Evolutionary conservation across 2,113 vertebrate species (phyloP), one percentile per base, ranked within the genome.

Genomic region (Equus przewalskii): DNA sequence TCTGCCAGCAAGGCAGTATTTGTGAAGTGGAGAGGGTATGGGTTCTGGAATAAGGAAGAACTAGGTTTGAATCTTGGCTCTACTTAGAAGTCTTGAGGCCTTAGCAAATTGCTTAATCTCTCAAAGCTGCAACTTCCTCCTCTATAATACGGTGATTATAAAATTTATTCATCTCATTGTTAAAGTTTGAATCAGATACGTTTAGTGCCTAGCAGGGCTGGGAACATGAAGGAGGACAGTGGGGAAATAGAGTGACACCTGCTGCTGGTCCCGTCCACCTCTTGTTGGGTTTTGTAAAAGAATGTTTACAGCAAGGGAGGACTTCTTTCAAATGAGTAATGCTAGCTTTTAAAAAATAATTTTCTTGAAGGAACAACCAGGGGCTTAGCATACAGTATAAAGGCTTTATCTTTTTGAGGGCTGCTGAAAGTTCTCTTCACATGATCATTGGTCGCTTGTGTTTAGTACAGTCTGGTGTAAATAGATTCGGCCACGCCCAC

Each of bases 341-440:
- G 26, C 30, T 88, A 21, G 10, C 80, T 96, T 22, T 56, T 72
- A 62, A 56, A 44, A 30, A 44, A 18, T 26, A 8, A 14, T 36
- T 51, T 84, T 67, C 62, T 72, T 90, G 26, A 97, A 92, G 65
- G 73, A 92, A 81, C 10, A 92, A 70, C 18, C 22, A 65, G 41
- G 13, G 49, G 26, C 36, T 82, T 82, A 69, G 41, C 26, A 54
- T 85, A 41, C 15, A 88, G 67, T 54, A 54, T 44, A 85, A 91
- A 89, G 10, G 0, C 36, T 87, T 94, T 82, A 79, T 54, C 30
- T 51, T 73, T 88, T 91, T 49, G 49, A 88, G 46, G 21, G 16
- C 75, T 83, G 70, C 64, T 41, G 78, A 92, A 70, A 92, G 85
- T 89, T 81, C 30, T 83, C 28, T 82, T 95, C 15, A 82, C 92